phyloP scores from a whole-genome alignment of 2,113 vertebrate genomes.

The Onychorhynchus coronatus region DNA sequence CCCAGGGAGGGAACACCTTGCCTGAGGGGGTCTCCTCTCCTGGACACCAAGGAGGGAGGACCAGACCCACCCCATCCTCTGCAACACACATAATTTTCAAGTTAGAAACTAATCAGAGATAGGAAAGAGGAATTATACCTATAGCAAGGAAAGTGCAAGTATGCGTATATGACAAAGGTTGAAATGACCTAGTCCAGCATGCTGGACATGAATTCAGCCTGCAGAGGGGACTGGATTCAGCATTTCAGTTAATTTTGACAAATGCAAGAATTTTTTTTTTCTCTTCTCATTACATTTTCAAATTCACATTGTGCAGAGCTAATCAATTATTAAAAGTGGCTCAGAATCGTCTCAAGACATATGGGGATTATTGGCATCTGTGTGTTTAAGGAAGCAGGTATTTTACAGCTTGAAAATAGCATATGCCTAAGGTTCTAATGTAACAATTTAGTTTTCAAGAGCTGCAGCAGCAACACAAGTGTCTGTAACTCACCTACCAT shows the following conservation, averaged over 20 bases:
- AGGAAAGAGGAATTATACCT: neutral
- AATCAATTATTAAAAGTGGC: slow-evolving; percentile 43
- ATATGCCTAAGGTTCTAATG: slow-evolving; percentile 53
- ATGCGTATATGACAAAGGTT: neutral
- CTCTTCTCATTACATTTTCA: neutral
- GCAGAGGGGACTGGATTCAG: neutral
- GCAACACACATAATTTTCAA: neutral
- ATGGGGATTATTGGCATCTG: slow-evolving; percentile 58
- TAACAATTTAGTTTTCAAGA: slow-evolving; percentile 52
- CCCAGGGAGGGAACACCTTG: neutral
- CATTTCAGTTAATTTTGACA: neutral
- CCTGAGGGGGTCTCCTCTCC: neutral
- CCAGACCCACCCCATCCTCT: neutral
- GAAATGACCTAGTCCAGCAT: fast-evolving
- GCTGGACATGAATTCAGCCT: neutral
- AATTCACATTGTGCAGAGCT: neutral
- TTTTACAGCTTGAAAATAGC: slow-evolving; percentile 57
- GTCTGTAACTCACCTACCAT: slow-evolving; percentile 49
- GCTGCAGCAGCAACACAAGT: slow-evolving; percentile 28
- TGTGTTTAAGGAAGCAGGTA: slow-evolving; percentile 61
- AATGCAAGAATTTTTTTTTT: neutral
- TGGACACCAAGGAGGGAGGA: neutral
- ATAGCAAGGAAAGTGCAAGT: neutral
- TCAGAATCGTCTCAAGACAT: slow-evolving; percentile 35
- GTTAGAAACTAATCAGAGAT: neutral